Evolutionary conservation across 2,888 invertebrate species (phyloP).

Genomic region (Alviniconcha strummeri): DNA sequence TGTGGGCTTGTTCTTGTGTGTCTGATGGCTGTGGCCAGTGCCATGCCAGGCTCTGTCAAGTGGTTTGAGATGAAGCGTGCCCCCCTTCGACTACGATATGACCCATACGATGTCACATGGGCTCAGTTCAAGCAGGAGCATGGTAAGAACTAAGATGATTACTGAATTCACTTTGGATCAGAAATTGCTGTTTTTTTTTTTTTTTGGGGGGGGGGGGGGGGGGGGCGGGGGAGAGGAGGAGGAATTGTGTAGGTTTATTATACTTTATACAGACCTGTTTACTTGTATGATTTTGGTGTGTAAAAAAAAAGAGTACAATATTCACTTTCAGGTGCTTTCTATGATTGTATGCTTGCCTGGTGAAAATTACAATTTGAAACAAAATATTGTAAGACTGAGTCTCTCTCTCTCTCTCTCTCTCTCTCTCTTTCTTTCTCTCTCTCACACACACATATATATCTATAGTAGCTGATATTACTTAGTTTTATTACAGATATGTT

Average conservation of each 20-base stretch:
- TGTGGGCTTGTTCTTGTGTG: background rate
- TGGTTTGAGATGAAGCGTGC: slow-evolving; percentile 12
- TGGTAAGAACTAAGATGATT: slow-evolving; percentile 9
- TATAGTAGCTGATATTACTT: no score
- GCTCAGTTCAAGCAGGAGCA: slow-evolving; percentile 1
- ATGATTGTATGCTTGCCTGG: no score
- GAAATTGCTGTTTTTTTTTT: background rate
- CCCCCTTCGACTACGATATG: background rate
- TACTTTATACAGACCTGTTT: background rate
- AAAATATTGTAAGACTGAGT: background rate
- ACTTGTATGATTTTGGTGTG: background rate
- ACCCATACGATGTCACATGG: slow-evolving; percentile 25
- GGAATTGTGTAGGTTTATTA: no score
- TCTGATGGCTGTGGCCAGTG: background rate
- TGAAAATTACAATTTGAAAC: no score
- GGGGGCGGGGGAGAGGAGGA: background rate
- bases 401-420: background rate
- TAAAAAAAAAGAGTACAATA: background rate
- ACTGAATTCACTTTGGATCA: background rate
- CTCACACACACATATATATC: background rate
- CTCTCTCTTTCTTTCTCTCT: background rate
- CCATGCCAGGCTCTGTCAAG: background rate
- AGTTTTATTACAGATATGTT: no score
- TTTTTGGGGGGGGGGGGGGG: background rate
- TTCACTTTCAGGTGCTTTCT: background rate